phyloP scores from a whole-genome alignment of 2,797 vertebrate species.

The Cynodonichthys magdalenae region DNA sequence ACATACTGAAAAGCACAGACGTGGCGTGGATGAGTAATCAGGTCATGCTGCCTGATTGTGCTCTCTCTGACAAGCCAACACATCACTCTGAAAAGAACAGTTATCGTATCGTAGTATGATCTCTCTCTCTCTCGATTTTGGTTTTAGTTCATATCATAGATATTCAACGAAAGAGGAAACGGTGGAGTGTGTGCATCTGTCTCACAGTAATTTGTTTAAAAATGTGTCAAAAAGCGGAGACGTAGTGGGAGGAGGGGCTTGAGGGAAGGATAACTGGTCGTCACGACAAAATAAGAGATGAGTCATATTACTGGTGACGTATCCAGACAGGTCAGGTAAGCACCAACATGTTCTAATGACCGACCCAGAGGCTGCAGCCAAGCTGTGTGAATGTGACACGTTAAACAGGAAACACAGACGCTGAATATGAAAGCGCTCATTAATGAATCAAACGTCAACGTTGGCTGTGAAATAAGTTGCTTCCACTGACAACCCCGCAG shows the following conservation, averaged over 20 bases:
- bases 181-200: neutral
- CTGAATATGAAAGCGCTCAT: neutral
- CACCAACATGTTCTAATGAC: conserved; percentile 16
- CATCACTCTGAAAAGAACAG: conserved; percentile 13
- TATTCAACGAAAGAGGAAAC: neutral
- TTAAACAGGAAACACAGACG: neutral
- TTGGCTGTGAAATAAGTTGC: neutral
- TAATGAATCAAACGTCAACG: neutral
- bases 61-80: conserved; percentile 24
- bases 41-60: conserved; percentile 47
- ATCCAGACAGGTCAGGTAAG: conserved; percentile 46
- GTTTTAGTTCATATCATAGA: conserved; percentile 10
- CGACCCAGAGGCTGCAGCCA: conserved; percentile 29
- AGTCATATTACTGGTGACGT: conserved; percentile 62
- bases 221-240: conserved; percentile 20
- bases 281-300: conserved; percentile 58
- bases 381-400: conserved; percentile 1
- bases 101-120: conserved; percentile 6
- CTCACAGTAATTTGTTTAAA: conserved; percentile 12
- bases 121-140: neutral
- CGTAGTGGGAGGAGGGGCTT: conserved; percentile 18
- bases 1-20: conserved; percentile 22
- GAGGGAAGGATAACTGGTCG: conserved; percentile 27
- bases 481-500: neutral
- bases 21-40: conserved; percentile 43